These are phyloP conservation scores for Cassiopea xamachana DNA, from an alignment of 30 jellyfish, hydroid and myxozoan genomes.

Conservation along the genomic window DNA sequence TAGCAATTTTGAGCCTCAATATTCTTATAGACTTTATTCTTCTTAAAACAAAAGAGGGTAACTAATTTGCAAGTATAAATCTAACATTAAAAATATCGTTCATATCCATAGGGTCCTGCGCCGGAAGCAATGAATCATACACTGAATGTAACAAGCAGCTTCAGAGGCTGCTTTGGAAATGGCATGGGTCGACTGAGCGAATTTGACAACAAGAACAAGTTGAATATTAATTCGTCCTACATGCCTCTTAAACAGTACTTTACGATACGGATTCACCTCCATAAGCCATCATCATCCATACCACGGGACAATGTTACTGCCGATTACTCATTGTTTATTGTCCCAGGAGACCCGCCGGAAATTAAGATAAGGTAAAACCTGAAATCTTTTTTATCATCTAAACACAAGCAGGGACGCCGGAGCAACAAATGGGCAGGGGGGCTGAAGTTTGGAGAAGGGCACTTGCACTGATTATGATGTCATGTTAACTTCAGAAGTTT, in stretches of 20 bases:
- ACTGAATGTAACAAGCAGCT: constrained; percentile 20
- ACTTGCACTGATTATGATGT: no score
- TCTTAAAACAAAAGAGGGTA: no score
- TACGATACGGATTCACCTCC: constrained; percentile 26
- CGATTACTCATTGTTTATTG: constrained; percentile 49
- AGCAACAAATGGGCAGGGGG: no score
- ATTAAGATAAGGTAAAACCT: constrained; percentile 52
- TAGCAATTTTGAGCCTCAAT: no score
- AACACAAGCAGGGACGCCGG: no score
- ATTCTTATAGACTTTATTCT: no score
- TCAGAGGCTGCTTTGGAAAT: constrained; percentile 79
- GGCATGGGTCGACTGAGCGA: constrained; percentile 72
- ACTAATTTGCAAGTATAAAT: no score
- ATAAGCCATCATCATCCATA: constrained; percentile 27
- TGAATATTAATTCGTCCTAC: constrained; percentile 45
- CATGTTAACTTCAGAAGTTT: no score
- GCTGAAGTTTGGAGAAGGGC: no score
- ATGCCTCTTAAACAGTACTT: constrained; percentile 63
- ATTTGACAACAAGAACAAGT: constrained; percentile 4
- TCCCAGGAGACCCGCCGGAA: constrained; percentile 81
- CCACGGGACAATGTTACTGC: constrained; percentile 27
- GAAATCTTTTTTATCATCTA: no score
- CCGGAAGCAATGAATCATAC: constrained; percentile 27
- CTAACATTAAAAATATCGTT: no score
- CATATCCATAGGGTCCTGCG: constrained; percentile 2